A percentile compares a stretch with the other conserved stretches of the same genome.
Evolutionary conservation across 2,113 vertebrate species (phyloP).

Genomic region (Lampris incognitus): DNA sequence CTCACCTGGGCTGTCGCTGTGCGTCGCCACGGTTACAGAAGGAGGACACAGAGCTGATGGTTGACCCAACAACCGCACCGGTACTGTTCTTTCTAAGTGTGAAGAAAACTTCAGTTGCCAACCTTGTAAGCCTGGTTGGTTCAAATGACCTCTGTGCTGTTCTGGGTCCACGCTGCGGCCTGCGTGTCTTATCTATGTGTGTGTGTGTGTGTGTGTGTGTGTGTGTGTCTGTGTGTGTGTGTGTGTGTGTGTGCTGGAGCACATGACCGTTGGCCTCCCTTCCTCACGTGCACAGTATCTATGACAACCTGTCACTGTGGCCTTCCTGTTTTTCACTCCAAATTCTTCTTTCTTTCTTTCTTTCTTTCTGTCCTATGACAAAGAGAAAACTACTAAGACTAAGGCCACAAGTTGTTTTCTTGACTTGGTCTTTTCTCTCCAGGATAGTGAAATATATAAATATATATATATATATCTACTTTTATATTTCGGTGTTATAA

Average conservation of each 20-base stretch:
- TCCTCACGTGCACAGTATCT: slow-evolving; percentile 72
- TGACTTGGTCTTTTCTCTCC: slow-evolving; percentile 82
- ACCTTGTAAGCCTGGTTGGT: slow-evolving; percentile 73
- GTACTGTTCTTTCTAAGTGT: slow-evolving; percentile 87
- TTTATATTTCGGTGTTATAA: slow-evolving; percentile 85
- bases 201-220: slow-evolving; percentile 37
- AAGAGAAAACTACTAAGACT: slow-evolving; percentile 72
- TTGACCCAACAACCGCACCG: slow-evolving; percentile 85
- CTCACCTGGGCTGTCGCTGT: slow-evolving; percentile 41
- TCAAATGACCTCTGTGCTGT: slow-evolving; percentile 86
- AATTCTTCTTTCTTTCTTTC: slow-evolving; percentile 51
- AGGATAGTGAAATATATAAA: slow-evolving; percentile 77
- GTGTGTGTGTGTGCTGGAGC: not conserved
- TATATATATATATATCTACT: slow-evolving; percentile 79
- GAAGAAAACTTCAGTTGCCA: slow-evolving; percentile 43
- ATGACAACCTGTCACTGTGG: slow-evolving; percentile 80
- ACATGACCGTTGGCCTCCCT: slow-evolving; percentile 69
- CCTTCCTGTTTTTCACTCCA: slow-evolving; percentile 80
- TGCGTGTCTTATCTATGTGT: slow-evolving; percentile 53
- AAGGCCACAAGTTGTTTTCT: slow-evolving; percentile 77
- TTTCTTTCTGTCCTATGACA: slow-evolving; percentile 66
- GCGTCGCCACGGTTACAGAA: slow-evolving; percentile 49
- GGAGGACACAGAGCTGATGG: slow-evolving; percentile 31
- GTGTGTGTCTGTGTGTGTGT: slow-evolving; percentile 37
- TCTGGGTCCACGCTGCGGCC: slow-evolving; percentile 85